phyloP scores from a whole-genome alignment of 2,113 vertebrate genomes.

The Salvelinus fontinalis region DNA sequence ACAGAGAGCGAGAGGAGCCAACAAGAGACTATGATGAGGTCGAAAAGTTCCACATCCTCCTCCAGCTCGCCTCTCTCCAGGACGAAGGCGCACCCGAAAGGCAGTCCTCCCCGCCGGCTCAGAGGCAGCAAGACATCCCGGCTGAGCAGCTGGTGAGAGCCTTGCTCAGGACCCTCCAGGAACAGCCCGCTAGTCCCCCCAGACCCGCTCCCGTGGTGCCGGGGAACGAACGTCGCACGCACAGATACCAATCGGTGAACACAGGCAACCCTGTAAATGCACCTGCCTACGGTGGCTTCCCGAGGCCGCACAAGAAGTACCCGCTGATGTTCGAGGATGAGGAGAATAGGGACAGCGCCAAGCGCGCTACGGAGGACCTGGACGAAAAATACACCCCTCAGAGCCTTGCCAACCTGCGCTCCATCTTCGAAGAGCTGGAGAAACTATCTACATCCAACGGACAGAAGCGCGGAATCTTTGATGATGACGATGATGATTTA shows the following conservation, averaged over 20 bases:
- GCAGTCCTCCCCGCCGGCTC: conserved; percentile 58
- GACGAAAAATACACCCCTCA: conserved; percentile 96
- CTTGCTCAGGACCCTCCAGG: conserved; percentile 82
- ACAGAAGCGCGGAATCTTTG: conserved; percentile 77
- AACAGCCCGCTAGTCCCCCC: conserved; percentile 77
- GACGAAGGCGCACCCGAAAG: conserved; percentile 76
- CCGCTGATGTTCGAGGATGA: conserved; percentile 87
- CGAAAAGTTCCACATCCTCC: conserved; percentile 78
- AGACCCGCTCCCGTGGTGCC: conserved; percentile 68
- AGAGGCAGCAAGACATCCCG: conserved; percentile 79
- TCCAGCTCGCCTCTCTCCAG: conserved; percentile 80
- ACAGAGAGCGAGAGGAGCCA: conserved; percentile 72
- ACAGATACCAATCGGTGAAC: conserved; percentile 72
- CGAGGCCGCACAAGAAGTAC: conserved; percentile 82
- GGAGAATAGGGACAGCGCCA: conserved; percentile 84
- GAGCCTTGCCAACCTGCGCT: conserved; percentile 91
- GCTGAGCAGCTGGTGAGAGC: conserved; percentile 85
- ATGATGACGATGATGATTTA: conserved; percentile 71
- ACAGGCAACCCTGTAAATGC: conserved; percentile 64
- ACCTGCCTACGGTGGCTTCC: conserved; percentile 81
- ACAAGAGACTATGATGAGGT: conserved; percentile 81
- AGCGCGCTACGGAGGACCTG: conserved; percentile 93
- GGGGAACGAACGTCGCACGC: conserved; percentile 69
- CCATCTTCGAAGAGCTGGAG: conserved; percentile 93
- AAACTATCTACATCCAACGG: conserved; percentile 79